Conservation (phyloP, 2,888 invertebrate genomes). For the Axea sp. region DNA sequence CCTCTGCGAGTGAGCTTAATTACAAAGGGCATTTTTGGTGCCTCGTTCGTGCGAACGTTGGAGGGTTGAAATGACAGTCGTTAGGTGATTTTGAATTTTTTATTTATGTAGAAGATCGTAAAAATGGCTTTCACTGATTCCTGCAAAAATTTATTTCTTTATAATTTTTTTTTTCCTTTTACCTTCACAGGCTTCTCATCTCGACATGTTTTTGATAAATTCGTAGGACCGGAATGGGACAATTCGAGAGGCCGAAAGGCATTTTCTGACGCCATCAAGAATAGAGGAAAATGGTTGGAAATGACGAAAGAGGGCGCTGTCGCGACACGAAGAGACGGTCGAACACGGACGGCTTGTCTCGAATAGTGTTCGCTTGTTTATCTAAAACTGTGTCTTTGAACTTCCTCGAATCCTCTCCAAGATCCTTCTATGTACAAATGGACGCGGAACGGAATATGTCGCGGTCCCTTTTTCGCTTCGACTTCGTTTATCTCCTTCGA, state of each 20-base stretch:
- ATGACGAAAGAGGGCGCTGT: slow-evolving; percentile 10
- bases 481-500: not conserved
- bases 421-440: slow-evolving; percentile 26
- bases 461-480: not conserved
- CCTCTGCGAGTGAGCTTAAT: slow-evolving; percentile 1
- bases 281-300: not conserved
- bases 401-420: slow-evolving; percentile 17
- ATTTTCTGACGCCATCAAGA: not conserved
- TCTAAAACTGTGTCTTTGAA: slow-evolving; percentile 10
- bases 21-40: slow-evolving; percentile 5
- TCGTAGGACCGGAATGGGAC: slow-evolving; percentile 7
- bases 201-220: not conserved
- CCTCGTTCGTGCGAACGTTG: slow-evolving; percentile 11
- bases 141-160: slow-evolving; percentile 4
- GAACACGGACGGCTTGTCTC: slow-evolving; percentile 32
- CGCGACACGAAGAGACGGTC: slow-evolving; percentile 29
- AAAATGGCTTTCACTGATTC: slow-evolving; percentile 44
- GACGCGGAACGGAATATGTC: slow-evolving; percentile 14
- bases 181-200: not conserved
- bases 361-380: not conserved
- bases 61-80: slow-evolving; percentile 51
- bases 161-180: slow-evolving; percentile 11
- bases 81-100: slow-evolving; percentile 42
- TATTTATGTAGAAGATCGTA: slow-evolving; percentile 48
- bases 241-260: not conserved